A percentile compares a stretch with the other conserved stretches of the same genome.
Evolutionary conservation across 2,888 invertebrate species (phyloP).

Genomic region (Melieria omissa): DNA sequence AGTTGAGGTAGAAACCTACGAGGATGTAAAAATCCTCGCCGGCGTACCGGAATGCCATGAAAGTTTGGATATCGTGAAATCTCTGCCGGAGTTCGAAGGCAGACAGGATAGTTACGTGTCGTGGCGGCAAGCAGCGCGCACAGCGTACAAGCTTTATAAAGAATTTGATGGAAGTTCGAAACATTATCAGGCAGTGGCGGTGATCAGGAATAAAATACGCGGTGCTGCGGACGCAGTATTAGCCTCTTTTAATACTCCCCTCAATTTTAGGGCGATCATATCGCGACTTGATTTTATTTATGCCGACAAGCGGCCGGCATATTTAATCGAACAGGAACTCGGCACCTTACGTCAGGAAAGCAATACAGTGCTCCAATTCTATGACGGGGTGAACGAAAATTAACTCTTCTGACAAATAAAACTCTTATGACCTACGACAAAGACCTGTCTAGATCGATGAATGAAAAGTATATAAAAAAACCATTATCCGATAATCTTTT

Average conservation of each 20-base stretch:
- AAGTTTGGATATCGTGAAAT: too few relatives aligned
- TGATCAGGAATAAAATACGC: constrained; percentile 10
- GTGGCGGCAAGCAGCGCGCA: constrained; percentile 34
- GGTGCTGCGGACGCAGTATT: constrained; percentile 10
- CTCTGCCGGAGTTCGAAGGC: too few relatives aligned
- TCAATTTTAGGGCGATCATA: constrained; percentile 34
- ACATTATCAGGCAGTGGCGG: constrained; percentile 19
- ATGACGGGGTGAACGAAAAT: too few relatives aligned
- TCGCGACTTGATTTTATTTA: constrained; percentile 32
- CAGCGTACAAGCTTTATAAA: constrained; percentile 15
- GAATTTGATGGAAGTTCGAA: constrained; percentile 15
- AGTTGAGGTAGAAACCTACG: too few relatives aligned
- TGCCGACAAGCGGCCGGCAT: too few relatives aligned
- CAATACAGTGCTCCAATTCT: constrained; percentile 10
- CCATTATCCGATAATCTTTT: too few relatives aligned
- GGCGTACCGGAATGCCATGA: too few relatives aligned
- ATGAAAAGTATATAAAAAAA: constrained; percentile 38
- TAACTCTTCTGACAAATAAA: constrained; percentile 22
- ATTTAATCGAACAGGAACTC: constrained; percentile 35
- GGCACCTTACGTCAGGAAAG: constrained; percentile 31
- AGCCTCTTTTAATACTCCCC: constrained; percentile 30
- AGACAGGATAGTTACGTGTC: too few relatives aligned
- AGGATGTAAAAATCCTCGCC: too few relatives aligned
- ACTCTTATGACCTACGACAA: constrained; percentile 34
- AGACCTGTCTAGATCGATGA: constrained; percentile 25